Percentiles rank a stretch among this genome's conserved stretches.
These are phyloP conservation scores for Dryobotodes eremita DNA, from an alignment of 2,888 invertebrate genomes.

Conservation along the genomic window DNA sequence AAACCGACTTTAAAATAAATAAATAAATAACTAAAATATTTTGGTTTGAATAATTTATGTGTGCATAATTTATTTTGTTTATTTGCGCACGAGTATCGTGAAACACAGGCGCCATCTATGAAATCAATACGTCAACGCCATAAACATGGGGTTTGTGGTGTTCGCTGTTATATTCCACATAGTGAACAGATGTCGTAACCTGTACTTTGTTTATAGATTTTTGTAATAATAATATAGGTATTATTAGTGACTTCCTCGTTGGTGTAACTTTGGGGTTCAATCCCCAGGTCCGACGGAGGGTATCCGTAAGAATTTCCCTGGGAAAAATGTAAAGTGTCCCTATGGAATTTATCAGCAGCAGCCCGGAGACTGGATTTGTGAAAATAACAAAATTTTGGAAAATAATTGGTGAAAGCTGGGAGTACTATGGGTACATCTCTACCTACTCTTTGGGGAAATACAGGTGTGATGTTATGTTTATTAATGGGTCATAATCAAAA, in stretches of 20 bases:
- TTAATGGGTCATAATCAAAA: no score
- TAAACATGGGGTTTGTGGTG: not conserved
- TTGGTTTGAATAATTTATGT: not conserved
- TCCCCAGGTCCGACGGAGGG: not conserved
- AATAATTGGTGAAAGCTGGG: not conserved
- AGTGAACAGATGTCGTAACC: conserved; percentile 37
- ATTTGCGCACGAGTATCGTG: not conserved
- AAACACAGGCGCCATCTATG: conserved; percentile 39
- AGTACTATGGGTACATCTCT: not conserved
- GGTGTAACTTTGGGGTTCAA: not conserved
- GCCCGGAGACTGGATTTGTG: not conserved
- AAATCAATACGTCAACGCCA: conserved; percentile 2
- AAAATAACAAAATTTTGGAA: no score
- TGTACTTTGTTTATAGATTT: not conserved
- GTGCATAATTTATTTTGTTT: not conserved
- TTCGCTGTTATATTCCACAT: not conserved
- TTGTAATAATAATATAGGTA: not conserved
- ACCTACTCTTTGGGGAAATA: not conserved
- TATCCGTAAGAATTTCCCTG: no score
- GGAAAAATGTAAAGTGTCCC: no score
- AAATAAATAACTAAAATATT: not conserved
- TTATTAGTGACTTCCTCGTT: not conserved
- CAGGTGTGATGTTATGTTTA: not conserved
- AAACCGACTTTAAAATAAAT: not conserved
- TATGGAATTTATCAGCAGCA: not conserved